Evolutionary conservation across 1,140 invertebrate genomes (phyloP).

Genomic region (Drosophila nigrodunni): DNA sequence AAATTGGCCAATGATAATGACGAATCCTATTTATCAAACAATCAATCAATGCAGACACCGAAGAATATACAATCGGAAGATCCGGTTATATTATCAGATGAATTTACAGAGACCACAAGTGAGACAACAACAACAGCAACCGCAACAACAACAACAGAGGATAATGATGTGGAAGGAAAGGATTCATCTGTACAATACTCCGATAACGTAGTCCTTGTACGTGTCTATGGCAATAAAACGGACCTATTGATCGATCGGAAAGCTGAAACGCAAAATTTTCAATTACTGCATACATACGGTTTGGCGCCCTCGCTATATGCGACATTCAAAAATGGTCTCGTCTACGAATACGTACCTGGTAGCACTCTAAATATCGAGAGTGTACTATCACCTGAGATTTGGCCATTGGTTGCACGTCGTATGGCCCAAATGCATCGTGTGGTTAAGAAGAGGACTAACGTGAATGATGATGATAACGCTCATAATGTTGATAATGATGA

Average conservation of each 20-base stretch:
- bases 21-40: conserved; percentile 50
- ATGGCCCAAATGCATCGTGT: conserved; percentile 93
- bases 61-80: conserved; percentile 46
- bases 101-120: conserved; percentile 25
- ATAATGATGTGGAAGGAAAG: conserved; percentile 36
- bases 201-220: conserved; percentile 92
- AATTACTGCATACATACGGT: conserved; percentile 89
- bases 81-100: conserved; percentile 42
- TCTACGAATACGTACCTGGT: conserved; percentile 96
- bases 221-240: conserved; percentile 97
- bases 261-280: conserved; percentile 91
- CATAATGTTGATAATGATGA: background rate
- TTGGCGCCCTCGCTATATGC: conserved; percentile 95
- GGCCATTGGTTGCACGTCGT: conserved; percentile 90
- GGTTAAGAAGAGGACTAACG: conserved; percentile 49
- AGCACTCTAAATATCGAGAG: conserved; percentile 89
- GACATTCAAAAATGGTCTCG: conserved; percentile 96
- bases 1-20: conserved; percentile 58
- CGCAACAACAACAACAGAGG: background rate
- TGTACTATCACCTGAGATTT: conserved; percentile 90
- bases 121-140: background rate
- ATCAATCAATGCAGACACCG: conserved; percentile 43
- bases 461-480: background rate
- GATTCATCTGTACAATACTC: conserved; percentile 80
- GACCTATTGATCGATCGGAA: conserved; percentile 96